Percentiles rank a stretch among this genome's conserved stretches.
Conservation (phyloP, 2,113 vertebrate genomes). For the Zosterops pallidus region DNA sequence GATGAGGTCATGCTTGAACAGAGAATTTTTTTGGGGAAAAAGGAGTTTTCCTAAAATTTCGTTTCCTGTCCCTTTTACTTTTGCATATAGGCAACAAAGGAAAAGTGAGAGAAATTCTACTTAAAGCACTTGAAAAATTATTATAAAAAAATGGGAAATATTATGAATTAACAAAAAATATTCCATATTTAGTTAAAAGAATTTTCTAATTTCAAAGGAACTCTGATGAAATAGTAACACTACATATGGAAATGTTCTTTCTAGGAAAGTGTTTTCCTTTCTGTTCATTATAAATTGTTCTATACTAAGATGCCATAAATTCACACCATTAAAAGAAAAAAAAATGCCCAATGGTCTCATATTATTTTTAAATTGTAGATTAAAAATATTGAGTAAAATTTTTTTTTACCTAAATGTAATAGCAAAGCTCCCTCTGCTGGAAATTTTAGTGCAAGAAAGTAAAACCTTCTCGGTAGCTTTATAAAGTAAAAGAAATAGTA, state of each 20-base stretch:
- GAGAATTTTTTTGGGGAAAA: background rate
- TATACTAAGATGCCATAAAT: background rate
- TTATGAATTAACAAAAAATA: background rate
- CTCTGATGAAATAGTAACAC: background rate
- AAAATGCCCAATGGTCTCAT: background rate
- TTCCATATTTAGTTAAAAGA: background rate
- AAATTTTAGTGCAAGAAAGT: background rate
- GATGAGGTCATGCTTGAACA: background rate
- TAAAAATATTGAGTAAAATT: background rate
- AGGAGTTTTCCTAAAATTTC: background rate
- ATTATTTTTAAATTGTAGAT: background rate
- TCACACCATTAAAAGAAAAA: background rate
- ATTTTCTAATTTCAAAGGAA: background rate
- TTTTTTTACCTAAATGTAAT: background rate
- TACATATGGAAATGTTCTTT: background rate
- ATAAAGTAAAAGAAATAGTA: background rate
- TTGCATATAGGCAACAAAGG: background rate
- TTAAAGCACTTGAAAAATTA: background rate
- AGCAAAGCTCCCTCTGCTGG: slow-evolving; percentile 62
- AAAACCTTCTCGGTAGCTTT: background rate
- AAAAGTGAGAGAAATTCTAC: background rate
- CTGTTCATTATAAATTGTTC: background rate
- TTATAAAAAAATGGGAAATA: background rate
- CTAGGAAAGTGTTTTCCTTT: background rate
- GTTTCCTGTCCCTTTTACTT: background rate